These are phyloP conservation scores for Zaprionus obscuricornis DNA, from an alignment of 2,888 invertebrate genomes.

Conservation along the genomic window DNA sequence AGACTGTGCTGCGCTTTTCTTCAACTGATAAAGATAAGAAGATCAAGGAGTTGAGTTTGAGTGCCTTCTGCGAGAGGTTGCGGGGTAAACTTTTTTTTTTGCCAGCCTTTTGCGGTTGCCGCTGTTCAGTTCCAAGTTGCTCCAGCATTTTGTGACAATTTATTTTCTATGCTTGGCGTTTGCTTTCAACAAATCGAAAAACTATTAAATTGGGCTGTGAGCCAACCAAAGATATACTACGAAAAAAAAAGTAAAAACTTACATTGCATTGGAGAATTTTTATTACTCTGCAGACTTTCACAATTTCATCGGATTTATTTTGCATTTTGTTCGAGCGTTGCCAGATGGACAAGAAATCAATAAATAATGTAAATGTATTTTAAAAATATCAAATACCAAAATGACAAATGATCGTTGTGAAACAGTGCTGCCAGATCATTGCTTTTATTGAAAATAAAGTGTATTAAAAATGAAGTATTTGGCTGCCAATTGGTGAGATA, in stretches of 20 bases:
- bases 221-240: conserved; percentile 54
- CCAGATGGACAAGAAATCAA: too few relatives aligned
- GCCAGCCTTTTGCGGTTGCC: conserved; percentile 49
- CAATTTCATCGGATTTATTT: too few relatives aligned
- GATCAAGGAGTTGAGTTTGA: conserved; percentile 61
- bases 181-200: conserved; percentile 77
- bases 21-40: conserved; percentile 73
- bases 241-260: conserved; percentile 17
- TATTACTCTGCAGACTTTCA: conserved; percentile 35
- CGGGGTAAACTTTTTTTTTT: conserved; percentile 50
- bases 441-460: not conserved
- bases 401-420: too few relatives aligned
- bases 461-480: conserved; percentile 28
- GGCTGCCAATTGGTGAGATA: conserved; percentile 6
- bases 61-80: conserved; percentile 32
- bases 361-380: too few relatives aligned
- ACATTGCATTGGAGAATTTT: not conserved
- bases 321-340: too few relatives aligned
- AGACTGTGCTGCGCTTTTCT: conserved; percentile 53
- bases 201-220: conserved; percentile 78
- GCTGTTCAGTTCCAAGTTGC: conserved; percentile 18
- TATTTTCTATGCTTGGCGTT: conserved; percentile 73
- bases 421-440: too few relatives aligned
- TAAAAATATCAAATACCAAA: too few relatives aligned
- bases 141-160: conserved; percentile 75